These are phyloP conservation scores for Astyanax mexicanus DNA, from an alignment of 2,797 vertebrate species.

Conservation along the genomic window DNA sequence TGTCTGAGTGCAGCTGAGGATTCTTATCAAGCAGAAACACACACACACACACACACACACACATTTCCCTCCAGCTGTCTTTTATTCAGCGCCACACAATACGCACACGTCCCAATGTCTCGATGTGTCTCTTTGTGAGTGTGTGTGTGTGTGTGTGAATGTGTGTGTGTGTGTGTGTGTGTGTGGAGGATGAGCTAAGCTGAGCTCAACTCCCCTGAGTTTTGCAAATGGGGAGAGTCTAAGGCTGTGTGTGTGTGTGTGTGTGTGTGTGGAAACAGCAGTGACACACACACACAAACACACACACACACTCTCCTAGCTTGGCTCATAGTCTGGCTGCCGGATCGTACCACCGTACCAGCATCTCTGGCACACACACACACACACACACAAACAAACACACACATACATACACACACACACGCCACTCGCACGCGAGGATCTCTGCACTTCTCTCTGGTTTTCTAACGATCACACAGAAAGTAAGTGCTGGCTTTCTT, in stretches of 20 bases:
- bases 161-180: conserved; percentile 37
- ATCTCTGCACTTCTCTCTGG: conserved; percentile 54
- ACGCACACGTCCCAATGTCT: conserved; percentile 61
- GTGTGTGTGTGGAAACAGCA: conserved; percentile 26
- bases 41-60: conserved; percentile 23
- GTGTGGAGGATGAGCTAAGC: conserved; percentile 10
- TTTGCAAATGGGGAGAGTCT: conserved; percentile 64
- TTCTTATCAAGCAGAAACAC: conserved; percentile 77
- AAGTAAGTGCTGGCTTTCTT: conserved; percentile 51
- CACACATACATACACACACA: too few species aligned
- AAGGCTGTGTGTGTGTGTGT: conserved; percentile 38
- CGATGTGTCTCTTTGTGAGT: conserved; percentile 70
- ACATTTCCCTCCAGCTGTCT: conserved; percentile 63
- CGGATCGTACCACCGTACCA: conserved; percentile 20
- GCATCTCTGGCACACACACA: too few species aligned
- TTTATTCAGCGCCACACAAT: conserved; percentile 71
- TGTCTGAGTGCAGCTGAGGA: conserved; percentile 67
- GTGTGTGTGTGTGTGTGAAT: conserved; percentile 67
- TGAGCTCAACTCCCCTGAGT: conserved; percentile 58
- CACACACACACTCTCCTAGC: background rate
- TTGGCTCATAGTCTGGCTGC: background rate
- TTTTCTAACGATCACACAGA: conserved; percentile 33
- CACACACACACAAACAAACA: too few species aligned
- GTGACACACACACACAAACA: conserved; percentile 50
- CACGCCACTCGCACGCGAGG: conserved; percentile 51